Percentiles rank a stretch among this genome's conserved stretches.
Evolutionary conservation across 2,797 vertebrate genomes (phyloP).

Genomic region (Sebastes trivittatus): DNA sequence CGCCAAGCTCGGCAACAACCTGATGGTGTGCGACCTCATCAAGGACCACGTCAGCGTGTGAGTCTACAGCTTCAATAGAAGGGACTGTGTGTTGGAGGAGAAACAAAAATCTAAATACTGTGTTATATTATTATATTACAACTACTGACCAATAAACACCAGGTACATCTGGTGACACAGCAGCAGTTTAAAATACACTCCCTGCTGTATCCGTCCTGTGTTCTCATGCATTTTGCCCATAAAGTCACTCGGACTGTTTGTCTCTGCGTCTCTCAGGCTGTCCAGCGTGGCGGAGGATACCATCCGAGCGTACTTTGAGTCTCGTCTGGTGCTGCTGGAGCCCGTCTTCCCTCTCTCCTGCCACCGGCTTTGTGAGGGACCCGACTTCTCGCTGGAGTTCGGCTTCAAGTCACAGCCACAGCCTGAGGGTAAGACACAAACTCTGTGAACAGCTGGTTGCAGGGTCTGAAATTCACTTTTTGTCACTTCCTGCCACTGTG

Average conservation of each 20-base stretch:
- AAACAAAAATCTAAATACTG: neutral
- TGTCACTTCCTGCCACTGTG: too few species aligned
- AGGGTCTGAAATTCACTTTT: too few species aligned
- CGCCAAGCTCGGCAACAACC: conserved; percentile 92
- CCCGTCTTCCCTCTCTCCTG: conserved; percentile 93
- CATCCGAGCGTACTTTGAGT: conserved; percentile 93
- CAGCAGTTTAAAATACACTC: neutral
- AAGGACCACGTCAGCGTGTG: conserved; percentile 91
- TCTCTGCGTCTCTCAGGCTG: conserved; percentile 76
- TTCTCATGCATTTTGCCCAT: neutral
- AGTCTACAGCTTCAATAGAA: conserved; percentile 25
- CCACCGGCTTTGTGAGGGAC: conserved; percentile 95
- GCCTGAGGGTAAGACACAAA: conserved; percentile 82
- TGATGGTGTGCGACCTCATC: conserved; percentile 90
- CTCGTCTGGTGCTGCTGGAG: conserved; percentile 89
- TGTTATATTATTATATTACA: neutral
- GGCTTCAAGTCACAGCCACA: conserved; percentile 89
- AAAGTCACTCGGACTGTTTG: neutral
- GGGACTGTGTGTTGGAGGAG: neutral
- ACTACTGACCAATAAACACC: neutral
- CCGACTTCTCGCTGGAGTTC: conserved; percentile 93
- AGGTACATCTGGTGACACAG: neutral
- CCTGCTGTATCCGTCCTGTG: neutral
- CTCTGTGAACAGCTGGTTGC: neutral
- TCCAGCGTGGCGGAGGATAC: conserved; percentile 92